phyloP scores from a whole-genome alignment of 2,797 vertebrate genomes.

The Lindbergichthys nudifrons region DNA sequence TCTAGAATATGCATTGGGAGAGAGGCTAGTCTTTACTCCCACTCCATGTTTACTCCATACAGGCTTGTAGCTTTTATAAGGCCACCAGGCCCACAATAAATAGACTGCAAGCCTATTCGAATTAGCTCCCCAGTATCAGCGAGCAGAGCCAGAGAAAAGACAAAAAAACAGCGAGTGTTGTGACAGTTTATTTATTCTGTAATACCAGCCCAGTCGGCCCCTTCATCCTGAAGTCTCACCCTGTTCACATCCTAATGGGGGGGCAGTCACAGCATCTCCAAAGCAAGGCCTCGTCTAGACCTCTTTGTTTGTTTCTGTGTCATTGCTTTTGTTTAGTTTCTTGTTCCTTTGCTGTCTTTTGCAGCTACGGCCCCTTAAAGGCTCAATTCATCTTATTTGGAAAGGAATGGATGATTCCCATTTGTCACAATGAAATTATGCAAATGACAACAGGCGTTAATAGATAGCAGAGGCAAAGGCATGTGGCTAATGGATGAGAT shows the following conservation, averaged over 20 bases:
- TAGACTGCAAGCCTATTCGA: conserved; percentile 60
- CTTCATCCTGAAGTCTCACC: conserved; percentile 49
- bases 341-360: conserved; percentile 52
- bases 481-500: conserved; percentile 83
- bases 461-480: conserved; percentile 78
- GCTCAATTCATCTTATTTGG: conserved; percentile 81
- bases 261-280: conserved; percentile 51
- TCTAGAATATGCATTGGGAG: conserved; percentile 64
- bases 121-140: conserved; percentile 44
- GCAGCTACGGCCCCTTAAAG: conserved; percentile 64
- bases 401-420: conserved; percentile 79
- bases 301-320: conserved; percentile 72
- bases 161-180: conserved; percentile 53
- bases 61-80: conserved; percentile 48
- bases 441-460: conserved; percentile 84
- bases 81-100: conserved; percentile 46
- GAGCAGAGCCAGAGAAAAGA: conserved; percentile 42
- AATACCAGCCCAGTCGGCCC: conserved; percentile 59
- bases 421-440: conserved; percentile 87
- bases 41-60: conserved; percentile 54
- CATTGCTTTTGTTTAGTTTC: conserved; percentile 69
- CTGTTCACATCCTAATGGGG: conserved; percentile 63
- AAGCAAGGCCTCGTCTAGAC: conserved; percentile 46
- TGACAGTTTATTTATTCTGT: conserved; percentile 67
- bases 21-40: conserved; percentile 64